These are phyloP conservation scores for Aquatica leii DNA, from an alignment of 2,888 invertebrate species.

Conservation along the genomic window DNA sequence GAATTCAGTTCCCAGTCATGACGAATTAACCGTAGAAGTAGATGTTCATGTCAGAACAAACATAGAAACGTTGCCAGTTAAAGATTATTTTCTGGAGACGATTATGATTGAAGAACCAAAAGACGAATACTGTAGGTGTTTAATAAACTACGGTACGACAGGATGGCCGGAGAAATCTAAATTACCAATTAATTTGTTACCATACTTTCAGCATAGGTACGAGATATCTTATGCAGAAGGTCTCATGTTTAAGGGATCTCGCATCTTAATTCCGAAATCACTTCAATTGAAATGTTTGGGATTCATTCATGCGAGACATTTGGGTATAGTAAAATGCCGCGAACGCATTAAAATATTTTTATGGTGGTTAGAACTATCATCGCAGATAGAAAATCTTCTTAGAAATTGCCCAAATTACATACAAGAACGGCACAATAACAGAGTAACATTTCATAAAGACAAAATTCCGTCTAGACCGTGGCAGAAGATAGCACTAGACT, in stretches of 20 bases:
- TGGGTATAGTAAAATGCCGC: slow-evolving; percentile 43
- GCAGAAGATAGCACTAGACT: slow-evolving; percentile 38
- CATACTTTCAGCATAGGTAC: slow-evolving; percentile 11
- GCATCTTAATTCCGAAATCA: slow-evolving; percentile 40
- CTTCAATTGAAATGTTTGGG: slow-evolving; percentile 37
- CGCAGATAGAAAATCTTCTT: slow-evolving; percentile 6
- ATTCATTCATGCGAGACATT: slow-evolving; percentile 44
- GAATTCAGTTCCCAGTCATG: background rate
- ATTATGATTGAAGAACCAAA: slow-evolving; percentile 3
- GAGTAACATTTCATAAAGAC: slow-evolving; percentile 31
- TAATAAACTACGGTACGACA: slow-evolving; percentile 12
- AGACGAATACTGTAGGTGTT: background rate
- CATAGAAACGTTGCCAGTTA: background rate
- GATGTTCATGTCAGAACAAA: background rate
- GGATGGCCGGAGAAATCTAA: slow-evolving; percentile 14
- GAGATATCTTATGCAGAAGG: background rate
- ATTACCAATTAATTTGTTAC: background rate
- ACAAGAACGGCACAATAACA: background rate
- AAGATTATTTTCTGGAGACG: background rate
- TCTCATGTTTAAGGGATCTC: slow-evolving; percentile 6
- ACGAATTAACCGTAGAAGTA: background rate
- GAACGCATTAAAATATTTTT: slow-evolving; percentile 39
- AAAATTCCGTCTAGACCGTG: too few relatives aligned
- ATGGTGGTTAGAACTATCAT: slow-evolving; percentile 37
- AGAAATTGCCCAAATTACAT: slow-evolving; percentile 1